Evolutionary conservation across 1,140 invertebrate genomes (phyloP).

Genomic region (Drosophila nigromelanica): DNA sequence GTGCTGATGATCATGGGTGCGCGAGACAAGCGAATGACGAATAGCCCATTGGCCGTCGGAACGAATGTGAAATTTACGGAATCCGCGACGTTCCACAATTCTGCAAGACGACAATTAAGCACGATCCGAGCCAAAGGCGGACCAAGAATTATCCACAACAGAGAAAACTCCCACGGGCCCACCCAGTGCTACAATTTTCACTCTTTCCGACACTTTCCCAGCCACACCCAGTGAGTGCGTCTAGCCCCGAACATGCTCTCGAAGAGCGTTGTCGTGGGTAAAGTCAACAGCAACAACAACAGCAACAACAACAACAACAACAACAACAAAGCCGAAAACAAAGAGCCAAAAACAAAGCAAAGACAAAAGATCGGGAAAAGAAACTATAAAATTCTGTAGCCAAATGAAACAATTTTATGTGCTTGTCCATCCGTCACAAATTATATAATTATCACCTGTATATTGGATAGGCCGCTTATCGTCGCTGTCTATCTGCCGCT

Average conservation of each 20-base stretch:
- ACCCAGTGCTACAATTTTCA: constrained; percentile 80
- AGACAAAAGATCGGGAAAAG: constrained; percentile 63
- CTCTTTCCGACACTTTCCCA: constrained; percentile 71
- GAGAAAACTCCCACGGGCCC: constrained; percentile 75
- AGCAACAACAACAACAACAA: constrained; percentile 26
- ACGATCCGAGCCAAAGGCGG: constrained; percentile 57
- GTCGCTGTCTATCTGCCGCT: constrained; percentile 62
- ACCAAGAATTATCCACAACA: constrained; percentile 25
- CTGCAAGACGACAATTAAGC: constrained; percentile 82
- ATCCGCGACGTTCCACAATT: constrained; percentile 75
- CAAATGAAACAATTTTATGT: constrained; percentile 78
- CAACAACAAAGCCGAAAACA: constrained; percentile 48
- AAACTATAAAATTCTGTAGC: constrained; percentile 78
- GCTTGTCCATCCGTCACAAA: constrained; percentile 82
- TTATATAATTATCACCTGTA: constrained; percentile 83
- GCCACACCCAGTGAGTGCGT: constrained; percentile 36
- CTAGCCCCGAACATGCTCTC: no score
- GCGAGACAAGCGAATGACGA: constrained; percentile 82
- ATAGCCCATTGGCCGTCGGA: constrained; percentile 73
- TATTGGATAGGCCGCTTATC: constrained; percentile 73
- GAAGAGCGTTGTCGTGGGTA: constrained; percentile 24
- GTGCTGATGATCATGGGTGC: constrained; percentile 29
- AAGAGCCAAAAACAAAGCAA: constrained; percentile 53
- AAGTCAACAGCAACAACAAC: constrained; percentile 28
- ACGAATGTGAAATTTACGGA: constrained; percentile 81